Percentiles rank a stretch among this genome's conserved stretches.
Evolutionary conservation across 2,888 invertebrate species (phyloP).

Genomic region (Parelbella ahira): DNA sequence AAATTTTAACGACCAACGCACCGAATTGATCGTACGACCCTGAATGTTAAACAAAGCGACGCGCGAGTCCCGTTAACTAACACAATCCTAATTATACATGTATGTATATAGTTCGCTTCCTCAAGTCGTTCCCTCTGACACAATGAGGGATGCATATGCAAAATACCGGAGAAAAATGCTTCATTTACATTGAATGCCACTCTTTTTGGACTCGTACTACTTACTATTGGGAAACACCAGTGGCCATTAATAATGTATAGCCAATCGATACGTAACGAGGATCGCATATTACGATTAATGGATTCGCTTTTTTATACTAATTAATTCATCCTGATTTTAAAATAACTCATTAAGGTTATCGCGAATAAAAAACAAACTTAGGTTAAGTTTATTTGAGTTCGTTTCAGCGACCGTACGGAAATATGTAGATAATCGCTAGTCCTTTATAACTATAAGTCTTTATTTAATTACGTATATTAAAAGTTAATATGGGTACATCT

Average conservation of each 20-base stretch:
- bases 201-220: conserved; percentile 27
- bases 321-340: too few relatives aligned
- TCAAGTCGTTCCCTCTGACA: conserved; percentile 54
- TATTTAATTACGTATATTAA: too few relatives aligned
- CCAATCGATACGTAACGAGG: conserved; percentile 16
- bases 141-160: conserved; percentile 46
- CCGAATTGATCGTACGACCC: conserved; percentile 45
- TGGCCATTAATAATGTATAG: conserved; percentile 16
- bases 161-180: conserved; percentile 43
- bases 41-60: conserved; percentile 43
- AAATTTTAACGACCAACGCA: conserved; percentile 39
- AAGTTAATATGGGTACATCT: too few relatives aligned
- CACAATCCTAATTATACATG: too few relatives aligned
- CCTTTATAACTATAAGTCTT: too few relatives aligned
- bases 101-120: conserved; percentile 45
- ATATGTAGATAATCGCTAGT: too few relatives aligned
- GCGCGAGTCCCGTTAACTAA: conserved; percentile 48
- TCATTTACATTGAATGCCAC: conserved; percentile 60
- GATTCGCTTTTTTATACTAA: too few relatives aligned
- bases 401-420: too few relatives aligned
- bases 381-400: too few relatives aligned
- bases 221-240: conserved; percentile 16
- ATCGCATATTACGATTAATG: too few relatives aligned
- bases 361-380: too few relatives aligned
- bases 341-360: too few relatives aligned